Evolutionary conservation across 2,888 invertebrate species (phyloP).

Genomic region (Drosophila macrothrix): DNA sequence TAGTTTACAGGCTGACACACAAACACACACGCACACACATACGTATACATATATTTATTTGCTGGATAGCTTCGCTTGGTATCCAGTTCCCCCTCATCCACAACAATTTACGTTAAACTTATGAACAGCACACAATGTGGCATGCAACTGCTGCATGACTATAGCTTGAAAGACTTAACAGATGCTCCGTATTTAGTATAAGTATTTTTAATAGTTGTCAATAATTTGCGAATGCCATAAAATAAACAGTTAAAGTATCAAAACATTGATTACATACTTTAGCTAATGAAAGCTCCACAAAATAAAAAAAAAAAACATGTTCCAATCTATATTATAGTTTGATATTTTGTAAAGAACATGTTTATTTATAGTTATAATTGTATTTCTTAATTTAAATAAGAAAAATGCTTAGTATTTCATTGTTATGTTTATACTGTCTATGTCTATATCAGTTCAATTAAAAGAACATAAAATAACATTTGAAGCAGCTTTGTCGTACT

Average conservation of each 20-base stretch:
- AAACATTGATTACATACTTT: not conserved
- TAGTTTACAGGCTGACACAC: constrained; percentile 30
- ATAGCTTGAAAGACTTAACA: constrained; percentile 14
- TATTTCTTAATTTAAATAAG: not conserved
- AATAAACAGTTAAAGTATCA: not conserved
- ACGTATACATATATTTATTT: not conserved
- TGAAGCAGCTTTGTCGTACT: not conserved
- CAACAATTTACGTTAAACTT: constrained; percentile 71
- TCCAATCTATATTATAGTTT: not conserved
- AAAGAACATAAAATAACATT: not conserved
- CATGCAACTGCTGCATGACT: constrained; percentile 10
- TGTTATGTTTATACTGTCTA: not conserved
- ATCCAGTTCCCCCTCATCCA: constrained; percentile 52
- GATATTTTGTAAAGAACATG: not conserved
- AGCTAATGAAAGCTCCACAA: not conserved
- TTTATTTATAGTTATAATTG: not conserved
- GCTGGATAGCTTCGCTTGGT: constrained; percentile 12
- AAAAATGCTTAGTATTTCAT: too few species aligned
- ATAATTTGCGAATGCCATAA: not conserved
- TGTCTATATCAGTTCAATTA: not conserved
- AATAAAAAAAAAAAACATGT: accelerated
- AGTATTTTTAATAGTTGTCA: not conserved
- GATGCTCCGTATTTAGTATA: constrained; percentile 16
- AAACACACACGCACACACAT: not conserved
- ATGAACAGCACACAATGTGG: constrained; percentile 42